Evolutionary conservation across 2,113 vertebrate genomes (phyloP), one percentile per base, ranked within the genome.

Genomic region (Paraplagusia blochii): DNA sequence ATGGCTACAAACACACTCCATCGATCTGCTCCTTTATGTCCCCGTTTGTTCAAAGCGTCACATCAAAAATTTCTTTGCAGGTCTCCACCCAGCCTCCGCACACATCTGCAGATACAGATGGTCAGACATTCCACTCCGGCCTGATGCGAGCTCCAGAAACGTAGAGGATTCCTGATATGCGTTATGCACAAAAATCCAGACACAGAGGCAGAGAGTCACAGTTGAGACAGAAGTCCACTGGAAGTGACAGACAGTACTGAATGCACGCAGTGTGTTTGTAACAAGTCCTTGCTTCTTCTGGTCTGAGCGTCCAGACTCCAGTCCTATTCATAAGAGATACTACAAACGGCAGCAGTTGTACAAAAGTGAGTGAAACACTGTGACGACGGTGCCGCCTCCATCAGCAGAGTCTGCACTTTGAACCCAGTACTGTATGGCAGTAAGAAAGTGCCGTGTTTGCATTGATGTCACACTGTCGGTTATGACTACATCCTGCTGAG

Each of bases 101-200:
- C 53, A 69, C 77, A 77, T 80, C 76, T 66, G 72, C 65, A 76
- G 66, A 70, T 60, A 74, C 66, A 75, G 63, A 71, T 54, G 49
- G 47, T 39, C 58, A 60, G 68, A 73, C 72, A 81, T 84, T 79
- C 79, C 84, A 66, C 34, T 53, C 29, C 46, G 39, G 44, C 48
- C 64, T 44, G 70, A 77, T 36, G 42, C 53, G 58, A 58, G 74
- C 44, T 40, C 66, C 58, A 67, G 65, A 67, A 44, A 66, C 40
- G 47, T 36, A 74, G 69, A 33, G 45, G 13, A 57, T 35, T 60
- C 44, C 3, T 16, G 33, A 58, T 63, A 50, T 6, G 4, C 40
- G 43, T 66, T 50, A 59, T 50, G 17, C 14, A 60, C 50, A 50
- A 59, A 63, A 16, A 51, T 62, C 15, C n/a, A 34, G 39, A 8